Evolutionary conservation across 2,797 vertebrate genomes (phyloP), one percentile per base, ranked within the genome.

Genomic region (Pseudopleuronectes americanus): DNA sequence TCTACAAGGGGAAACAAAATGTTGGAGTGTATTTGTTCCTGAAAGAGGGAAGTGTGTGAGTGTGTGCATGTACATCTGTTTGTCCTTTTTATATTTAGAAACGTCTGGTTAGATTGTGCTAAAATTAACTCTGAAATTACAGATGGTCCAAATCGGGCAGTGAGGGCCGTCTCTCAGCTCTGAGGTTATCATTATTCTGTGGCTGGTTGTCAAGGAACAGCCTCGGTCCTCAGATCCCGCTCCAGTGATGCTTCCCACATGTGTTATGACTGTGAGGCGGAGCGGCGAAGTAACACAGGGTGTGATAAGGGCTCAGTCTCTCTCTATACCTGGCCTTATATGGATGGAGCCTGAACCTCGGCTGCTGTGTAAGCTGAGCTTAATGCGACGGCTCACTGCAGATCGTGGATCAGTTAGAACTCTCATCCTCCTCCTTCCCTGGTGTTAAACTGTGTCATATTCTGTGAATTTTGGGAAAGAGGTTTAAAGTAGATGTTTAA

Each of bases 131-230:
- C 77, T 68, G 53, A 89, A 48, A 91, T 91, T 88, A 91, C 85
- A 92, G 89, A 82, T 78, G 82, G 77, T 85, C 70, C 75, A 52
- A 55, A 77, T 84, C 70, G 63, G 77, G 84, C 47, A 54, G 76
- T 69, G 63, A 62, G 81, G 74, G 76, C 64, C 33, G 61, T 81
- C 79, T 74, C 52, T 87, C 71, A 58, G 66, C 79, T 71, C 82
- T 78, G 73, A 80, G 77, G 85, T 89, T 90, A 83, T 93, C 90
- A 86, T 94, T 89, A 89, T 80, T 77, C 77, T 91, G 85, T 68
- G 89, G 87, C 81, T 64, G 73, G 65, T 65, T 81, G 84, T 85
- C 82, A 80, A 76, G 52, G 76, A 78, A 79, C 78, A 78, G 71
- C 68, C 70, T 85, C 79, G 17, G 54, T 56, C 66, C 65, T 90